Conservation (phyloP, 1,140 invertebrate species). For the Saccostrea cuccullata region DNA sequence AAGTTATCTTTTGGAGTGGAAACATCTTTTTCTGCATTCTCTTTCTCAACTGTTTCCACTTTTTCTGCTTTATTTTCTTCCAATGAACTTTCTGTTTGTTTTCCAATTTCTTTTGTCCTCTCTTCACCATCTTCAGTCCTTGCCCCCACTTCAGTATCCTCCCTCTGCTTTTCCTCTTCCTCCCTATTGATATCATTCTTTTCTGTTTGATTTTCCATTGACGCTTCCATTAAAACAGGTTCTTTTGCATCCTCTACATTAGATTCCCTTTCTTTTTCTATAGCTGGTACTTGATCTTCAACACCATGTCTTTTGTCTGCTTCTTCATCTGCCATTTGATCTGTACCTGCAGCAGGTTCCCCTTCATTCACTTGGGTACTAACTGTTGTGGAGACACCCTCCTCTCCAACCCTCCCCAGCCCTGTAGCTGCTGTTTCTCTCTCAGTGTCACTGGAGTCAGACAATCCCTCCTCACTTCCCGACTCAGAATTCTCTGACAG, state of each 20-base stretch:
- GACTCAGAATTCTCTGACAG: slow-evolving; percentile 21
- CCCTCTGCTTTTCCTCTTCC: not conserved
- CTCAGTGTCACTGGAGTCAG: slow-evolving; percentile 6
- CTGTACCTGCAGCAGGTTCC: not conserved
- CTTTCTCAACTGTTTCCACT: not conserved
- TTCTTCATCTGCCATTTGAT: not conserved
- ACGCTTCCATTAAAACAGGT: not conserved
- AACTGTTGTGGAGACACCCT: not conserved
- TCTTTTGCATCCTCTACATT: not conserved
- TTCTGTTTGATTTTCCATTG: not conserved
- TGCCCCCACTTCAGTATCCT: not conserved
- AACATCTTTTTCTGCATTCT: slow-evolving; percentile 2
- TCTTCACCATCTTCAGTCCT: not conserved
- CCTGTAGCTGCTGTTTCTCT: not conserved
- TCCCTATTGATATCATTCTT: not conserved
- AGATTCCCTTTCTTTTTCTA: not conserved
- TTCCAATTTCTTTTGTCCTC: not conserved
- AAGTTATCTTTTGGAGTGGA: no score
- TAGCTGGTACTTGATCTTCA: not conserved
- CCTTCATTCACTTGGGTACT: not conserved
- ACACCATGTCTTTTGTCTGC: not conserved
- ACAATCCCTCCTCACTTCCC: not conserved
- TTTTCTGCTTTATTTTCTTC: slow-evolving; percentile 27
- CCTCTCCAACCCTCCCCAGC: not conserved
- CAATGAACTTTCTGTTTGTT: slow-evolving; percentile 2